Conservation (phyloP, 2,113 vertebrate genomes). For the Alexandromys fortis region DNA sequence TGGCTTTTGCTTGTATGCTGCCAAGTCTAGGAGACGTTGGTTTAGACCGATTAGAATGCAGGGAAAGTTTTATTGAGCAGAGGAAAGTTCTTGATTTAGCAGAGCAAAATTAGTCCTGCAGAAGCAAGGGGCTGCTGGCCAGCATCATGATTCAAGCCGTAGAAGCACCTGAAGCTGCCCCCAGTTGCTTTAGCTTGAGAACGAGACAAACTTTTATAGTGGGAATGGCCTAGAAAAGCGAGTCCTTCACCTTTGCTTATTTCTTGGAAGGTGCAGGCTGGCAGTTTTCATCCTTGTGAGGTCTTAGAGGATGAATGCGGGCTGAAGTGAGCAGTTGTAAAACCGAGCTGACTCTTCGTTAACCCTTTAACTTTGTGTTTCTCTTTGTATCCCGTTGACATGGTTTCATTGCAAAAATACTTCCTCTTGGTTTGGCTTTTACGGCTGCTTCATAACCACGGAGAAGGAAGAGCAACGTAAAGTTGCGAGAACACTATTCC, state of each 20-base stretch:
- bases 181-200: not conserved
- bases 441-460: not conserved
- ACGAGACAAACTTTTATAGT: not conserved
- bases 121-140: not conserved
- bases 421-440: not conserved
- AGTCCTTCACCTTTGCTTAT: not conserved
- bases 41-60: constrained; percentile 53
- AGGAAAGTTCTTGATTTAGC: constrained; percentile 29
- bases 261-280: constrained; percentile 3
- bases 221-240: not conserved
- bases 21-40: not conserved
- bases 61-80: constrained; percentile 26
- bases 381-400: not conserved
- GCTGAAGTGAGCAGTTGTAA: not conserved
- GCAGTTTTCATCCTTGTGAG: not conserved
- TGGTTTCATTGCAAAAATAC: not conserved
- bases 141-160: not conserved
- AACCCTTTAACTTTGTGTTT: constrained; percentile 52
- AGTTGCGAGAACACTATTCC: constrained; percentile 16
- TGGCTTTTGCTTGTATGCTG: not conserved
- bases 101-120: not conserved
- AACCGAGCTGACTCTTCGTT: not conserved
- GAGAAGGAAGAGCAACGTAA: not conserved
- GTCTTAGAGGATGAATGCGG: not conserved
- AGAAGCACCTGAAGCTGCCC: constrained; percentile 33